Evolutionary conservation across 2,888 invertebrate species (phyloP).

Genomic region (Caenorhabditis imperialis): DNA sequence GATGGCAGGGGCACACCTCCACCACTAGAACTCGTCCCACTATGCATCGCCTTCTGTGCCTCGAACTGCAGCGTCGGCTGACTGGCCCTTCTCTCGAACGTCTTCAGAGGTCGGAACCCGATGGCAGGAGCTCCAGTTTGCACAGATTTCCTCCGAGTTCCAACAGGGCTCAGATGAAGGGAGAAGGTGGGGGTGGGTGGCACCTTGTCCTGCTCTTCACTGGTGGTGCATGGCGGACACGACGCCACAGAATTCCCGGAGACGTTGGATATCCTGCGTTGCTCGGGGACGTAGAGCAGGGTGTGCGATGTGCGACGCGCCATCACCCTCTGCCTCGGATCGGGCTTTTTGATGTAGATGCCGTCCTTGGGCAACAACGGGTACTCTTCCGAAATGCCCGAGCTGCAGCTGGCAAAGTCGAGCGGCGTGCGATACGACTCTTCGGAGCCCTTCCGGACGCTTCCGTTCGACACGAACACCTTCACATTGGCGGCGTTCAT

Average conservation of each 20-base stretch:
- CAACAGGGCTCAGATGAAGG: constrained; percentile 58
- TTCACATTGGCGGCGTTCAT: constrained; percentile 57
- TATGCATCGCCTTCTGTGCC: constrained; percentile 24
- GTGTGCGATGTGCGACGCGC: constrained; percentile 71
- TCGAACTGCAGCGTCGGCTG: constrained; percentile 70
- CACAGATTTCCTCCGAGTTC: constrained; percentile 67
- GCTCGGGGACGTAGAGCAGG: constrained; percentile 72
- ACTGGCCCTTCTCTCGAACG: constrained; percentile 73
- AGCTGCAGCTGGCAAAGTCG: constrained; percentile 42
- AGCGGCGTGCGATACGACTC: constrained; percentile 42
- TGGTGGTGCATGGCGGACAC: constrained; percentile 69
- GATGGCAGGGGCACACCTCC: constrained; percentile 16
- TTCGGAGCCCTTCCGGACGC: constrained; percentile 40
- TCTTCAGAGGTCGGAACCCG: constrained; percentile 70
- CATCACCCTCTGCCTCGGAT: constrained; percentile 63
- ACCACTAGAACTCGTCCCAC: constrained; percentile 33
- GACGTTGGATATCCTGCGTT: constrained; percentile 68
- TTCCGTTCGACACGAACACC: constrained; percentile 60
- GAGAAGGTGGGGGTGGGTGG: constrained; percentile 50
- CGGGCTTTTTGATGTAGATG: constrained; percentile 61
- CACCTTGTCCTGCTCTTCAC: constrained; percentile 59
- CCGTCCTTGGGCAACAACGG: constrained; percentile 41
- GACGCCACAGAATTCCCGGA: constrained; percentile 71
- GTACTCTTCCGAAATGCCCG: constrained; percentile 37
- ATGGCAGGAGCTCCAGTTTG: constrained; percentile 76